A percentile compares a stretch with the other conserved stretches of the same genome.
Conservation (phyloP, 2,888 invertebrate species). For the Hedya salicella region DNA sequence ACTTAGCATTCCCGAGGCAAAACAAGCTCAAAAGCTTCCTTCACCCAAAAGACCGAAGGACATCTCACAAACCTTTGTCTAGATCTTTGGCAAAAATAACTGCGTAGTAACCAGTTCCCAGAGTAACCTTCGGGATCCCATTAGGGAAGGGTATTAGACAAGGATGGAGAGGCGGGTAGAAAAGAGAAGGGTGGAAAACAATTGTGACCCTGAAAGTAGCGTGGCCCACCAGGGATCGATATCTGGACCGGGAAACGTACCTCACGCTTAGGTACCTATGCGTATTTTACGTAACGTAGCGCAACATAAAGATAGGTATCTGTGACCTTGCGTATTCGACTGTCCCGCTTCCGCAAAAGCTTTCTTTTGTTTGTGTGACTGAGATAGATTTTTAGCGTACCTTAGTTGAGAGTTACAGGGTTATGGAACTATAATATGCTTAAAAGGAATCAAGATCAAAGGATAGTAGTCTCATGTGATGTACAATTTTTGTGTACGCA, state of each 20-base stretch:
- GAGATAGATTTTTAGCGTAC: conserved; percentile 20
- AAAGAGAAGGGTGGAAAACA: conserved; percentile 63
- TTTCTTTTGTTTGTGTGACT: not conserved
- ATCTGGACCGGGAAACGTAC: conserved; percentile 47
- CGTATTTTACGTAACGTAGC: conserved; percentile 39
- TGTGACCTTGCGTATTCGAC: conserved; percentile 23
- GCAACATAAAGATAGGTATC: conserved; percentile 12
- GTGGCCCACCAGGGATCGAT: conserved; percentile 63
- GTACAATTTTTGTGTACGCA: not conserved
- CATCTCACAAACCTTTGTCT: conserved; percentile 8
- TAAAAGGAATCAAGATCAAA: not conserved
- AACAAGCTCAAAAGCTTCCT: not conserved
- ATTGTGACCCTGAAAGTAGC: conserved; percentile 68
- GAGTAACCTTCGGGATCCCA: conserved; percentile 4
- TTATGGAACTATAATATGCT: conserved; percentile 16
- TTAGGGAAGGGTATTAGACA: conserved; percentile 46
- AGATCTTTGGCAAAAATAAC: conserved; percentile 41
- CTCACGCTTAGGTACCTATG: conserved; percentile 36
- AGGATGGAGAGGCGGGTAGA: conserved; percentile 50
- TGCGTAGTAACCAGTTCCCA: conserved; percentile 39
- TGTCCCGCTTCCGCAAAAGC: conserved; percentile 10
- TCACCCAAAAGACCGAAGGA: conserved; percentile 6
- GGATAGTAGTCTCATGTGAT: not conserved
- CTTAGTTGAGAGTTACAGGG: conserved; percentile 5
- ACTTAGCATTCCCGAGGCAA: not conserved